These are phyloP conservation scores for Rhea americana DNA, from an alignment of 2,113 vertebrate species.

Conservation along the genomic window DNA sequence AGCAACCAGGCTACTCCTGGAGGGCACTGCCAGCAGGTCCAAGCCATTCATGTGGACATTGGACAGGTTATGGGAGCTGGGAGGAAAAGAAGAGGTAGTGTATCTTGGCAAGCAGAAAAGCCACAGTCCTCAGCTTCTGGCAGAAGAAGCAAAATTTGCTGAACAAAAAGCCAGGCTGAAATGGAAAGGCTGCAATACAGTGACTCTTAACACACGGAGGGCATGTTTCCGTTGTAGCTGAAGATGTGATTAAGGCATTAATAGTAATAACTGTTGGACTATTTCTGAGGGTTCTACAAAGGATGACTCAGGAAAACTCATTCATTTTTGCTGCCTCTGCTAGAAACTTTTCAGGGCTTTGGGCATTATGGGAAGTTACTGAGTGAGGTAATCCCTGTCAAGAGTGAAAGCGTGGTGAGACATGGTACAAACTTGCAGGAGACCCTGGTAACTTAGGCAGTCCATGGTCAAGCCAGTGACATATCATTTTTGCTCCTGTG, in stretches of 20 bases:
- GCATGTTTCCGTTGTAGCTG: not conserved
- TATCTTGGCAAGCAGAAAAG: accelerated
- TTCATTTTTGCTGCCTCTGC: not conserved
- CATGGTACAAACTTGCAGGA: not conserved
- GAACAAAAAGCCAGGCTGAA: not conserved
- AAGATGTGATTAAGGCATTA: not conserved
- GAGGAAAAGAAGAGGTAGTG: not conserved
- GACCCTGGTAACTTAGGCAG: not conserved
- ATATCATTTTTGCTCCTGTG: not conserved
- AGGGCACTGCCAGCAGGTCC: not conserved
- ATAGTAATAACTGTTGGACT: not conserved
- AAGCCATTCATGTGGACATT: not conserved
- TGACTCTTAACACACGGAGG: not conserved
- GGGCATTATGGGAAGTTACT: not conserved
- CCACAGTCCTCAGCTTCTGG: accelerated
- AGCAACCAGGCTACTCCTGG: not conserved
- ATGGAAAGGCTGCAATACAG: accelerated
- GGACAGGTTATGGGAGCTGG: not conserved
- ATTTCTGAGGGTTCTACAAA: not conserved
- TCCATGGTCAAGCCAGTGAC: not conserved
- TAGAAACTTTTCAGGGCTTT: not conserved
- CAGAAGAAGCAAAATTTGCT: not conserved
- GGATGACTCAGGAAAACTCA: not conserved
- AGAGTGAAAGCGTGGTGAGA: not conserved
- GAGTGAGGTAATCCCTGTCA: not conserved